Base-by-base conservation (phyloP, 2,888 invertebrate species). In the Pandemis heparana region DNA sequence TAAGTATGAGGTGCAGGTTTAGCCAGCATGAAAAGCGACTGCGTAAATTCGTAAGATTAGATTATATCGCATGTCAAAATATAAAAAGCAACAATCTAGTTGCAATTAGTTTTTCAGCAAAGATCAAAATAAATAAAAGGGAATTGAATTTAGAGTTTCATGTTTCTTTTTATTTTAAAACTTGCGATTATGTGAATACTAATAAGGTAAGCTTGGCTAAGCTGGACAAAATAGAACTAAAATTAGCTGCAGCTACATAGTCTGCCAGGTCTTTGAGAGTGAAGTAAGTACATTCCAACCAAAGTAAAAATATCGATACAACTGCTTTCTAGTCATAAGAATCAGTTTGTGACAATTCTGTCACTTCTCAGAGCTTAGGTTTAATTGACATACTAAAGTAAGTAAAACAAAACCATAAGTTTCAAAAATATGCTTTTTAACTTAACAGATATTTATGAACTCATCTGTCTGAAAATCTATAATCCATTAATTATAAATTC, bases 251-350 rank as follows among this genome's bases (percentile, higher is more conserved):
- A 59, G 16, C 12, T 23, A 32, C 39, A n/a, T n/a, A 60, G n/a
- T 38, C n/a, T 60, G 39, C 16, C 39, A 38, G 60, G 39, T 60
- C 64, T 43, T 14, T 8, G 48, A n/a, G n/a, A 64, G 16, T 18
- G n/a, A 43, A 63, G 23, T 4, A 1, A 32, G 9, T 39, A 18
- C 14, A 32, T 48, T 14, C 4, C 14, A 64, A 46, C 14, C 39
- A 10, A 51, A 41, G 5, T 18, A 62, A 62, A 39, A 7, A 59
- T 38, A 10, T 61, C 53, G 43, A 70, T 62, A 53, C 62, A 43
- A 59, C 38, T 48, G 59, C 39, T 43, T 59, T 10, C n/a, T 48
- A 59, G 43, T 71, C 56, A 65, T 65, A 65, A 64, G 56, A 65
- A 63, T 70, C n/a, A 8, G 14, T 53, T 43, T 5, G 10, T 53